Evolutionary conservation across 1,140 invertebrate genomes (phyloP).

Genomic region (Rhizoglyphus robini): DNA sequence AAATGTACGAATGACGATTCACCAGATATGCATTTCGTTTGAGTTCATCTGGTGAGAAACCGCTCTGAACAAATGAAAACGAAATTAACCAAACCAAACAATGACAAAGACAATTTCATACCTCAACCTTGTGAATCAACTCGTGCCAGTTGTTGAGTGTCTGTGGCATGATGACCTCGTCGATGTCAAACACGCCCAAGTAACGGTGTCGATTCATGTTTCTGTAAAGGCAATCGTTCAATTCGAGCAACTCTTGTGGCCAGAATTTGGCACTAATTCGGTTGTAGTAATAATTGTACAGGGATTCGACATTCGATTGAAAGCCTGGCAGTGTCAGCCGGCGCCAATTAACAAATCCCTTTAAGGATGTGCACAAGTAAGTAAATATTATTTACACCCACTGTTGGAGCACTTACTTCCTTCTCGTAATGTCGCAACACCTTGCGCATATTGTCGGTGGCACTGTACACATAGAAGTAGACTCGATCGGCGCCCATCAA

Average conservation of each 20-base stretch:
- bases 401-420: neutral
- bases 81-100: too few relatives aligned
- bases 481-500: slow-evolving; percentile 16
- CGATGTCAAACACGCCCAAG: slow-evolving; percentile 69
- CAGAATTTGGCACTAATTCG: neutral
- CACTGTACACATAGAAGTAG: slow-evolving; percentile 11
- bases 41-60: neutral
- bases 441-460: neutral
- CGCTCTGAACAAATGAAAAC: too few relatives aligned
- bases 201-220: slow-evolving; percentile 65
- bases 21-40: neutral
- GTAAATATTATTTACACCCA: neutral
- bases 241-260: slow-evolving; percentile 36
- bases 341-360: slow-evolving; percentile 8
- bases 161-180: slow-evolving; percentile 68
- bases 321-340: slow-evolving; percentile 2
- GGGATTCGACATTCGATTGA: neutral
- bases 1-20: slow-evolving; percentile 7
- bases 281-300: slow-evolving; percentile 1
- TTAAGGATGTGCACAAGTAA: neutral
- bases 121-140: slow-evolving; percentile 5
- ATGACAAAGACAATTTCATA: too few relatives aligned
- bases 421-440: slow-evolving; percentile 10
- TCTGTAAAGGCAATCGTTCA: slow-evolving; percentile 81
- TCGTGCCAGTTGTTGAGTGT: neutral